Base-by-base conservation (phyloP, 2,797 vertebrate genomes). In the Acipenser transmontanus region DNA sequence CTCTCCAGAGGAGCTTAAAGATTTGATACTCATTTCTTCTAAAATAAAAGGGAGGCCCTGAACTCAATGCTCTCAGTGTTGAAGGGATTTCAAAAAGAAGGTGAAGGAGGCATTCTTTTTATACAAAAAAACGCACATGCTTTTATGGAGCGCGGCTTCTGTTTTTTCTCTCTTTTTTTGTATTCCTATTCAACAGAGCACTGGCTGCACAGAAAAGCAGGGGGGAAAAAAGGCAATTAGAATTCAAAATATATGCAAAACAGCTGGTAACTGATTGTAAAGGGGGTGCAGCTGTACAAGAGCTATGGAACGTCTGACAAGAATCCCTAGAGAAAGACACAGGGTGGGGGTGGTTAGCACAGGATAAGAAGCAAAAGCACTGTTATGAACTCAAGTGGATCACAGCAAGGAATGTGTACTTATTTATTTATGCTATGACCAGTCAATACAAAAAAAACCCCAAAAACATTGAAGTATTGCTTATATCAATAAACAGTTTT, bases 241-340 rank as follows among this genome's bases (percentile, higher is more conserved):
- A 79, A 76, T 78, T 60, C 61, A 73, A 80, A 81, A 82, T 83
- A 72, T 74, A 76, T 84, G 84, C 77, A 79, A 87, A 88, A 79
- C 83, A 86, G 85, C 83, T 87, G 78, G 78, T 84, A 83, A 85
- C 81, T 78, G 80, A 78, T 81, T 84, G 81, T 77, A 80, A 84
- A 83, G 79, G 78, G 73, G 71, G 79, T 73, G 13, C n/a, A 88
- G 86, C 84, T 87, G 86, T 80, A 83, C 69, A 68, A 47, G 14
- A 34, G 51, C 34, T 34, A 34, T 34, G 34, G 34, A 34, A 34
- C 10, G 49, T 61, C 59, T 20, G 62, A 66, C 67, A 0, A 0
- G 56, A 63, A 2, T 68, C 51, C 20, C 20, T 47, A 8, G 54
- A 57, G 72, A 54, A 73, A 72, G 73, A 74, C 60, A 63, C 34